A percentile compares a stretch with the other conserved stretches of the same genome.
Conservation (phyloP, 2,797 vertebrate species). For the Danionella dracula region DNA sequence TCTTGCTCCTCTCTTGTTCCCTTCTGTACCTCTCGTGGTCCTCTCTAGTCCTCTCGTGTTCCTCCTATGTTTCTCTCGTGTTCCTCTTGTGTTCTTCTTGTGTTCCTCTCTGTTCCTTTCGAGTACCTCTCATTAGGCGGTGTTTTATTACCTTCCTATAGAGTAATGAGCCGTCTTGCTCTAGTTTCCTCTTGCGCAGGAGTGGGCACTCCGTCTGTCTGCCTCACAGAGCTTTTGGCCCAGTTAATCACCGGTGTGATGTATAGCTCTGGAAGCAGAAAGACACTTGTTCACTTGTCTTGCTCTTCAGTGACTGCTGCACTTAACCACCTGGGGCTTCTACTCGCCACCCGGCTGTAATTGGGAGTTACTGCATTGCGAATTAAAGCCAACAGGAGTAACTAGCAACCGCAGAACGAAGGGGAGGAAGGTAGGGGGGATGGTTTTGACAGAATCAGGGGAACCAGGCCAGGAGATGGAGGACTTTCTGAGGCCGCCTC, state of each 20-base stretch:
- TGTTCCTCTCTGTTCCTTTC: too few relatives aligned
- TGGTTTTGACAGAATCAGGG: conserved; percentile 5
- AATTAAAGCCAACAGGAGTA: conserved; percentile 46
- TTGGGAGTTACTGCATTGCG: conserved; percentile 35
- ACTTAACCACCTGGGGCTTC: conserved; percentile 12
- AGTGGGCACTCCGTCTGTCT: conserved; percentile 14
- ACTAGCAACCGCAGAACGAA: conserved; percentile 28
- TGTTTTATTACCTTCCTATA: too few relatives aligned
- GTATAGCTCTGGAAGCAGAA: conserved; percentile 13
- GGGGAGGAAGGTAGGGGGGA: neutral
- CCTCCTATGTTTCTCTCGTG: too few relatives aligned
- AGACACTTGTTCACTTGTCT: conserved; percentile 27
- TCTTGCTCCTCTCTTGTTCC: too few relatives aligned
- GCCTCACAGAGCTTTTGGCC: conserved; percentile 3
- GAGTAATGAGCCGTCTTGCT: conserved; percentile 1
- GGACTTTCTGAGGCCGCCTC: conserved; percentile 6
- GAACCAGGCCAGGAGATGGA: neutral
- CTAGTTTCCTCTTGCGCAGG: neutral
- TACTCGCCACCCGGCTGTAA: conserved; percentile 37
- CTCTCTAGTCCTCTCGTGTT: too few relatives aligned
- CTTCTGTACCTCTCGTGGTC: too few relatives aligned
- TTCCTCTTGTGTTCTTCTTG: too few relatives aligned
- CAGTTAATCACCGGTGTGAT: conserved; percentile 24
- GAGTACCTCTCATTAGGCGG: too few relatives aligned
- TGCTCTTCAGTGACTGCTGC: conserved; percentile 1